Evolutionary conservation across 2,113 vertebrate genomes (phyloP).

Genomic region (Rattus rattus): DNA sequence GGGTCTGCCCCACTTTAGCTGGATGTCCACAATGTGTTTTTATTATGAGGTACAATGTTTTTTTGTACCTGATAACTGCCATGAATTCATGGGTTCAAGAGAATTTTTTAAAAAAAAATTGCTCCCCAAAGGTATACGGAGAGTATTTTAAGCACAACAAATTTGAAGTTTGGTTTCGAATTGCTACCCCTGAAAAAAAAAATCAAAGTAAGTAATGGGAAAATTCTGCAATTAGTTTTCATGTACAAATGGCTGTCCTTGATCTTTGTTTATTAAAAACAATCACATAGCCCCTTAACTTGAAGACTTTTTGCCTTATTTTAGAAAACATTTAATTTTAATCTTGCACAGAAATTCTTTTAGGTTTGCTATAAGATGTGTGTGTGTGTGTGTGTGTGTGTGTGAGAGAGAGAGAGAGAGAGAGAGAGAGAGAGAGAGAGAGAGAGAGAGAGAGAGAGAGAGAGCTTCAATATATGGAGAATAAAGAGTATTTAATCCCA

Average conservation of each 20-base stretch:
- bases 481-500: background rate
- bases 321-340: constrained; percentile 29
- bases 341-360: background rate
- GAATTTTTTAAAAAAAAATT: background rate
- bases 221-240: background rate
- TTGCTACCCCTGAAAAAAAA: background rate
- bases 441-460: no score
- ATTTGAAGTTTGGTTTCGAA: constrained; percentile 23
- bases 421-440: no score
- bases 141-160: background rate
- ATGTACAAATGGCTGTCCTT: background rate
- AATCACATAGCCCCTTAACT: background rate
- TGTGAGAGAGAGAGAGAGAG: no score
- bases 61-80: background rate
- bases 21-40: background rate
- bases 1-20: background rate
- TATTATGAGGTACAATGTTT: background rate
- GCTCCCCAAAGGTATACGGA: background rate
- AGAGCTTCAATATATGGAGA: background rate
- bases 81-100: background rate
- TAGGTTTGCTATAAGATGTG: background rate
- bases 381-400: background rate
- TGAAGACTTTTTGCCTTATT: background rate
- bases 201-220: constrained; percentile 41
- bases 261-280: background rate